Evolutionary conservation across 2,888 invertebrate genomes (phyloP), one percentile per base, ranked within the genome.

Genomic region (Agrotis segetum): DNA sequence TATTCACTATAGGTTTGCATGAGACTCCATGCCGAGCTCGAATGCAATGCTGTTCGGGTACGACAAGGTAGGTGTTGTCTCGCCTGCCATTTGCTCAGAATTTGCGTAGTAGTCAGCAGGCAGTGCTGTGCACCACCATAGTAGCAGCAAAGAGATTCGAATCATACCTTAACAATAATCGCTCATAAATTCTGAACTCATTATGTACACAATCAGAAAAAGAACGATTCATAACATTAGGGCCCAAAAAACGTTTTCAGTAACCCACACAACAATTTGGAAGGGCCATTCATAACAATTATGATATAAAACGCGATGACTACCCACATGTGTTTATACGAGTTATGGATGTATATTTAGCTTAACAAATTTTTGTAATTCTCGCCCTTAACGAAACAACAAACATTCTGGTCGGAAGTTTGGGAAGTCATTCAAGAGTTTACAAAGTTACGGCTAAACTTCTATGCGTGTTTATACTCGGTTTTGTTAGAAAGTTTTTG

Each of bases 371-470:
- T 80, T 83, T 80, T 88, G 81, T 82, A 85, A 89, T 88, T 87
- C 84, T 73, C 82, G 65, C 83, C 71, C 70, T 69, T 83, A 84
- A 85, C 73, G 74, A 84, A 83, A 85, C 79, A 88, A 84, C 84
- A 87, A 84, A 84, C 79, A 80, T 81, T 81, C 46, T 67, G 68
- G 73, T 73, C 53, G 63, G 69, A 67, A 88, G 82, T 87, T 90
- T 81, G 63, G 60, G 60, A 86, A 89, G 85, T 87, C 83, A 86
- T 85, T 85, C 76, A 79, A 77, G 78, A 82, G 73, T 81, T 77
- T 76, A 65, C 58, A 71, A 84, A 88, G 85, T 88, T 87, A 84
- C 71, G 71, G 58, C n/a, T 19, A 14, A 86, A 89, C 83, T 88
- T 88, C 66, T 71, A 76, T 82, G 81, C 84, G 84, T 86, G 85